phyloP scores from a whole-genome alignment of 2,797 vertebrate genomes.

The Peromyscus attwateri region DNA sequence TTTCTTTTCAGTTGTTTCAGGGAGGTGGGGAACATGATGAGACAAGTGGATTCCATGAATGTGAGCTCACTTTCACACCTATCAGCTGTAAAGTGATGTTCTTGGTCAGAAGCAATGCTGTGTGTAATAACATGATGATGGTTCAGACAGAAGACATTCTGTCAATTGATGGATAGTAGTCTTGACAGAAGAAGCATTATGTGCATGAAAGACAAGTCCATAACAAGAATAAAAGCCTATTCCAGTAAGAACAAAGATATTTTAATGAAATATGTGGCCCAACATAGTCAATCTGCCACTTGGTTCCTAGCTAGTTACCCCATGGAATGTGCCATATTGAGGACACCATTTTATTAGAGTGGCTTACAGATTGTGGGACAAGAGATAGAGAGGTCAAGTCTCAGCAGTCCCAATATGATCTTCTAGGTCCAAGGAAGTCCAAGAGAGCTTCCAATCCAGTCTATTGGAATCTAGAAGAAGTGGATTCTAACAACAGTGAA shows the following conservation, averaged over 20 bases:
- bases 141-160: not conserved
- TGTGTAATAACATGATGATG: not conserved
- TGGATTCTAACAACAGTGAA: not conserved
- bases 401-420: not conserved
- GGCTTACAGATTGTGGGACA: not conserved
- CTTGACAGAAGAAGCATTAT: not conserved
- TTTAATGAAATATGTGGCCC: not conserved
- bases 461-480: not conserved
- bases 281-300: not conserved
- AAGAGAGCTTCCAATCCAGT: not conserved
- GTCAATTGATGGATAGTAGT: not conserved
- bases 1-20: not conserved
- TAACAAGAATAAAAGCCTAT: not conserved
- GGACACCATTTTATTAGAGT: not conserved
- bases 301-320: not conserved
- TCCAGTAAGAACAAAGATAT: not conserved
- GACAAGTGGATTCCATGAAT: not conserved
- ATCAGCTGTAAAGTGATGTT: not conserved
- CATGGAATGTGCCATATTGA: not conserved
- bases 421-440: not conserved
- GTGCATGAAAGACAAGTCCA: not conserved
- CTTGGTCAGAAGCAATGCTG: not conserved
- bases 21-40: not conserved
- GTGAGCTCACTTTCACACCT: not conserved
- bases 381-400: not conserved